These are phyloP conservation scores for Drosophila setifemur DNA, from an alignment of 1,140 invertebrate genomes.

Conservation along the genomic window DNA sequence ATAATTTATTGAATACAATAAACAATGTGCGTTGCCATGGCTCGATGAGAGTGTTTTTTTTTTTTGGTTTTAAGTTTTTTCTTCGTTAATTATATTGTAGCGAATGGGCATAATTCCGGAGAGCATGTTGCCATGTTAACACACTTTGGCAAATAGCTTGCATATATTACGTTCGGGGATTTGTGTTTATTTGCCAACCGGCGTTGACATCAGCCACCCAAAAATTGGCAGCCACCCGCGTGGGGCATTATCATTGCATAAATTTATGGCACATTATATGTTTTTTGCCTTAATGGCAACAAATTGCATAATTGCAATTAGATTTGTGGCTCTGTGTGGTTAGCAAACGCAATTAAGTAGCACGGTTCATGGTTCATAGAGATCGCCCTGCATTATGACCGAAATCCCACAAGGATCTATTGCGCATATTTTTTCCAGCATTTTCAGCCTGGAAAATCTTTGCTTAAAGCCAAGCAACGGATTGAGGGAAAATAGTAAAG, in stretches of 20 bases:
- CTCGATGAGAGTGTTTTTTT: constrained; percentile 44
- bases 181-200: constrained; percentile 77
- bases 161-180: constrained; percentile 65
- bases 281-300: constrained; percentile 44
- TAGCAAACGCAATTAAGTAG: constrained; percentile 50
- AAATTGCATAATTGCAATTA: constrained; percentile 80
- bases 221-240: background rate
- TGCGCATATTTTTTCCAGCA: constrained; percentile 33
- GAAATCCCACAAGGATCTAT: constrained; percentile 26
- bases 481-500: constrained; percentile 12
- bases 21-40: constrained; percentile 64
- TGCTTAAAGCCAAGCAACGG: constrained; percentile 2
- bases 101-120: constrained; percentile 26
- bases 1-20: constrained; percentile 51
- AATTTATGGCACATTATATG: constrained; percentile 68
- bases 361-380: constrained; percentile 10
- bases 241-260: constrained; percentile 50
- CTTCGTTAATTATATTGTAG: constrained; percentile 46
- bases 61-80: constrained; percentile 3
- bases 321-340: constrained; percentile 52
- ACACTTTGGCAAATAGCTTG: constrained; percentile 1
- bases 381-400: constrained; percentile 13
- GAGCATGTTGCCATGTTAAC: constrained; percentile 55
- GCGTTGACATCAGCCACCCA: constrained; percentile 37
- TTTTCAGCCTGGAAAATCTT: too few relatives aligned